Percentiles rank a stretch among this genome's conserved stretches.
Evolutionary conservation across 2,797 vertebrate genomes (phyloP).

Genomic region (Streptopelia turtur): DNA sequence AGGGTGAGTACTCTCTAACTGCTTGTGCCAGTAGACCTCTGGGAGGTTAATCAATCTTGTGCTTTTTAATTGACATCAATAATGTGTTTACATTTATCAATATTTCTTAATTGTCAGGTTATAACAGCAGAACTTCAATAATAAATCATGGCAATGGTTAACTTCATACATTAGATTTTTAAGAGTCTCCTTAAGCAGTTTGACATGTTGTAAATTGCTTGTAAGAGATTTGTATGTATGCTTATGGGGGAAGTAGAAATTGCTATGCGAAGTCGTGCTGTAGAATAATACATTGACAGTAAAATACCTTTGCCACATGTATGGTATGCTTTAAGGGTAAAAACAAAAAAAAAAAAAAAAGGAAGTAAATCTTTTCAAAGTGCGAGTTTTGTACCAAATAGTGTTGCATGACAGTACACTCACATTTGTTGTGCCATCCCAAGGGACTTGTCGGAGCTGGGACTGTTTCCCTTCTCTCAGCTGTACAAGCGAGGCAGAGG

Average conservation of each 20-base stretch:
- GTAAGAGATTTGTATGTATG: conserved; percentile 22
- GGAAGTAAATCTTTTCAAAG: not conserved
- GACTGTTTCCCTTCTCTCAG: not conserved
- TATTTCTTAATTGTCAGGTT: conserved; percentile 81
- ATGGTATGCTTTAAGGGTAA: not conserved
- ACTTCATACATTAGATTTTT: conserved; percentile 65
- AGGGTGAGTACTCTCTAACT: conserved; percentile 70
- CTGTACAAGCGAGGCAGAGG: not conserved
- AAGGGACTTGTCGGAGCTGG: not conserved
- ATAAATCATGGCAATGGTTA: conserved; percentile 77
- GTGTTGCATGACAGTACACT: not conserved
- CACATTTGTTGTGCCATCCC: not conserved
- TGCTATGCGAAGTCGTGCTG: not conserved
- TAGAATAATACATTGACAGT: not conserved
- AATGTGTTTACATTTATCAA: conserved; percentile 80
- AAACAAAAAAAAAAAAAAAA: not conserved
- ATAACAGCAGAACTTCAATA: conserved; percentile 71
- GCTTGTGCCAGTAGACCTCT: conserved; percentile 69
- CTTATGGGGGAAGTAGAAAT: not conserved
- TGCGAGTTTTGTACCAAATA: conserved; percentile 16
- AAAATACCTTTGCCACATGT: not conserved
- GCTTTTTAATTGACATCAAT: conserved; percentile 79
- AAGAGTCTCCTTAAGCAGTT: conserved; percentile 64
- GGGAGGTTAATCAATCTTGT: conserved; percentile 77
- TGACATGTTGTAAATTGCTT: conserved; percentile 65